Evolutionary conservation across 2,113 vertebrate genomes (phyloP).

Genomic region (Notarius lentiginosus): DNA sequence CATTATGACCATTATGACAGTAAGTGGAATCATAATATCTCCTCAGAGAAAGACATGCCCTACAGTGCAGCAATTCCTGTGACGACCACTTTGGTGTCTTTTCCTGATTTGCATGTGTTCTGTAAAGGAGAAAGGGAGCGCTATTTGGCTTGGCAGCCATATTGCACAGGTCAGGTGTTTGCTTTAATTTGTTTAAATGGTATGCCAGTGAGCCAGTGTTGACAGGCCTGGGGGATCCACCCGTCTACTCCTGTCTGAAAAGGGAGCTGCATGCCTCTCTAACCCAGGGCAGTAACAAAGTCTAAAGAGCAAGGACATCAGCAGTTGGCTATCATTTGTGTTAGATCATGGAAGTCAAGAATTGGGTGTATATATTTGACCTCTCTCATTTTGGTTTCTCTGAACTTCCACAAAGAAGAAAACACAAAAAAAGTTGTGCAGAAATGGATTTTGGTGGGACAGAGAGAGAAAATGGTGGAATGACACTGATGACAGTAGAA

Average conservation of each 20-base stretch:
- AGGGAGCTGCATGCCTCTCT: not conserved
- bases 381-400: not conserved
- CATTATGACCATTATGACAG: not conserved
- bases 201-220: slow-evolving; percentile 31
- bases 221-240: slow-evolving; percentile 41
- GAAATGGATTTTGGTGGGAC: not conserved
- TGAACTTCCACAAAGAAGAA: not conserved
- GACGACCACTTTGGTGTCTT: not conserved
- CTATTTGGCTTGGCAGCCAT: slow-evolving; percentile 39
- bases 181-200: slow-evolving; percentile 41
- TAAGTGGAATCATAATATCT: not conserved
- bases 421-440: not conserved
- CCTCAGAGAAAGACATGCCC: not conserved
- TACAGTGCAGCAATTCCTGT: not conserved
- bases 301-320: slow-evolving; percentile 14
- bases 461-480: not conserved
- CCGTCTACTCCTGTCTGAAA: slow-evolving; percentile 33
- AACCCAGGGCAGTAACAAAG: slow-evolving; percentile 15
- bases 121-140: not conserved
- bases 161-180: slow-evolving; percentile 32
- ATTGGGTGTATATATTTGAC: not conserved
- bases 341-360: not conserved
- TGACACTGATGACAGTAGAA: not conserved
- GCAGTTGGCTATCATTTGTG: slow-evolving; percentile 35
- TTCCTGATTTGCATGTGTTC: slow-evolving; percentile 1